Base-by-base conservation (phyloP, 2,113 vertebrate genomes). In the Pterocles gutturalis region DNA sequence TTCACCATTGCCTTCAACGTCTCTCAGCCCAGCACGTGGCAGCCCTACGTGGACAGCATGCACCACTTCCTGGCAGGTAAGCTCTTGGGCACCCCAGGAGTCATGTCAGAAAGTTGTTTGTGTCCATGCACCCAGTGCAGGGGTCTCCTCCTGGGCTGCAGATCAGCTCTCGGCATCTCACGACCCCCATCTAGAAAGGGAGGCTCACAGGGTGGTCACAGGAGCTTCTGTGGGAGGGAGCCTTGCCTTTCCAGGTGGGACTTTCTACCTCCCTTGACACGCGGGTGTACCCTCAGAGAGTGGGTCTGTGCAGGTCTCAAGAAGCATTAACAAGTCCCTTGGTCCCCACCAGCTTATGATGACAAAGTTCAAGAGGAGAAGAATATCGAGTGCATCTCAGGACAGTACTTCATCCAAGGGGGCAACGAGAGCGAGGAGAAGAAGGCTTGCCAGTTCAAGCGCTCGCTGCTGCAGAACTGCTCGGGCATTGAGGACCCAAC, bases 401-500 rank as follows among this genome's bases (percentile, higher is more conserved):
- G 99, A n/a, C 87, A 95, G 45, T 99, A 99, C 97, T 99, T 99
- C 97, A 98, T 99, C 95, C 99, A 99, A 97, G 98, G 99, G 3
- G 96, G 98, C 45, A 93, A 97, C 29, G 99, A 99, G 90, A 98
- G 98, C 2, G 98, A 98, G 33, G 98, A 99, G 94, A 98, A 99
- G 95, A 99, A 99, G 76, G 98, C 99, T 45, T 99, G 99, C 95
- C 99, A 99, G 96, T 99, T 99, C 97, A 99, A 99, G 96, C 99
- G 99, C 91, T 99, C 99, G 1, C 98, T 97, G 97, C 97, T 99
- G 97, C 98, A 98, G 70, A 98, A 99, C 61, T 99, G 99, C 95
- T 99, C 99, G 11, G 99, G 99, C 69, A 83, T 99, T 8, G 95
- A 98, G 82, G 99, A 99, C 89, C 98, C 97, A 18, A 97, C 98